Percentiles rank a stretch among this genome's conserved stretches.
These are phyloP conservation scores for Athetis lepigone DNA, from an alignment of 2,888 invertebrate species.

Conservation along the genomic window DNA sequence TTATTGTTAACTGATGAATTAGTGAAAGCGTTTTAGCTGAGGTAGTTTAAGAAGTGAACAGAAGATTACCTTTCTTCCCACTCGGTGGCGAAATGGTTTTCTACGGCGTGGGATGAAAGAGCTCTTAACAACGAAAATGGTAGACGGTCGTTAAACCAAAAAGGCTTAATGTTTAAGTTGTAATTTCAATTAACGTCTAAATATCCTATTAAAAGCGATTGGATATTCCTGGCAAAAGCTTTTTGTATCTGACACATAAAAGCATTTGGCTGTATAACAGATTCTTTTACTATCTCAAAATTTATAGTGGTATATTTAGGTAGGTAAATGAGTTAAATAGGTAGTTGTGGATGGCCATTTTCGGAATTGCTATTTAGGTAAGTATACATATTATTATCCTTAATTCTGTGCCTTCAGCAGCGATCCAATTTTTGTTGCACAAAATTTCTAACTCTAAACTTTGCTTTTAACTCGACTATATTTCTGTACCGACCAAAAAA, in stretches of 20 bases:
- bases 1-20: slow-evolving; percentile 53
- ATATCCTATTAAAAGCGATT: slow-evolving; percentile 6
- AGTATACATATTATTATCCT: no score
- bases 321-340: no score
- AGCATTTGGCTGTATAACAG: slow-evolving; percentile 1
- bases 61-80: slow-evolving; percentile 61
- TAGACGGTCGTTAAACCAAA: slow-evolving; percentile 54
- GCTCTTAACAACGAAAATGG: slow-evolving; percentile 59
- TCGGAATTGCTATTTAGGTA: no score
- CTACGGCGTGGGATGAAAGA: slow-evolving; percentile 65
- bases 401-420: neutral
- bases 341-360: no score
- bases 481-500: neutral
- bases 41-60: slow-evolving; percentile 43
- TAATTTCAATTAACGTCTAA: slow-evolving; percentile 32
- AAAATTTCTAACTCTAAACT: neutral
- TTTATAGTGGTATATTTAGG: neutral
- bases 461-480: neutral
- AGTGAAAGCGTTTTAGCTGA: slow-evolving; percentile 56
- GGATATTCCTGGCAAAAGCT: neutral
- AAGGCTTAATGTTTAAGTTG: slow-evolving; percentile 42
- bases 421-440: neutral
- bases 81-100: slow-evolving; percentile 64
- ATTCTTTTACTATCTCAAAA: neutral
- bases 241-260: neutral